These are phyloP conservation scores for Anthoscopus minutus DNA, from an alignment of 2,113 vertebrate species.

Conservation along the genomic window DNA sequence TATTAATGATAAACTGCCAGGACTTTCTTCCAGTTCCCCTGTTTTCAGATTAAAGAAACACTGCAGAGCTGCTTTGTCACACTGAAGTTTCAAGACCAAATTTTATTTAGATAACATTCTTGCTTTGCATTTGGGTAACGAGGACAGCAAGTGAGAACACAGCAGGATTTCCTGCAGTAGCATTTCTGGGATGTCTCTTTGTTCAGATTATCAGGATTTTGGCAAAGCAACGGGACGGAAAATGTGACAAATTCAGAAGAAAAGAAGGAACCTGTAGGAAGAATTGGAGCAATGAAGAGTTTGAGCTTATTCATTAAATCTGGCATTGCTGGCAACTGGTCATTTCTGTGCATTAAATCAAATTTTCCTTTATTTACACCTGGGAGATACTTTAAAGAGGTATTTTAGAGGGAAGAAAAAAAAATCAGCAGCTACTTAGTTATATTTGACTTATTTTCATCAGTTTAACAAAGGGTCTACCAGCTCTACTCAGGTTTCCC, in stretches of 20 bases:
- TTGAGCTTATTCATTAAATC: background rate
- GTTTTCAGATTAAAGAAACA: background rate
- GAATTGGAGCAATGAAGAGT: background rate
- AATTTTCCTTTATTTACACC: background rate
- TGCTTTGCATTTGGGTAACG: background rate
- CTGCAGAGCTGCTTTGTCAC: background rate
- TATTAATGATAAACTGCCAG: background rate
- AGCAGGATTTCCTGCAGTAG: fast-evolving
- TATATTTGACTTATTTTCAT: background rate
- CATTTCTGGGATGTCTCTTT: background rate
- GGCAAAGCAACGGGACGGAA: background rate
- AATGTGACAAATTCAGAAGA: background rate
- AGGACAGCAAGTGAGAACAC: background rate
- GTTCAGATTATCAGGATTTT: background rate
- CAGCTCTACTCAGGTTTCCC: background rate
- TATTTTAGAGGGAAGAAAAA: background rate
- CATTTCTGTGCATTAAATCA: background rate
- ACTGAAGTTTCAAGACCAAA: background rate
- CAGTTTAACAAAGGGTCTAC: background rate
- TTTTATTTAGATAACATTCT: background rate
- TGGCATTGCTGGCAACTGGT: background rate
- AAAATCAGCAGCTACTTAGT: background rate
- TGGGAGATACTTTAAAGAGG: background rate
- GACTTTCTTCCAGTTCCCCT: background rate
- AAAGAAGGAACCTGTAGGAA: background rate